phyloP scores from a whole-genome alignment of 1,140 invertebrate species.

The Papilio machaon region DNA sequence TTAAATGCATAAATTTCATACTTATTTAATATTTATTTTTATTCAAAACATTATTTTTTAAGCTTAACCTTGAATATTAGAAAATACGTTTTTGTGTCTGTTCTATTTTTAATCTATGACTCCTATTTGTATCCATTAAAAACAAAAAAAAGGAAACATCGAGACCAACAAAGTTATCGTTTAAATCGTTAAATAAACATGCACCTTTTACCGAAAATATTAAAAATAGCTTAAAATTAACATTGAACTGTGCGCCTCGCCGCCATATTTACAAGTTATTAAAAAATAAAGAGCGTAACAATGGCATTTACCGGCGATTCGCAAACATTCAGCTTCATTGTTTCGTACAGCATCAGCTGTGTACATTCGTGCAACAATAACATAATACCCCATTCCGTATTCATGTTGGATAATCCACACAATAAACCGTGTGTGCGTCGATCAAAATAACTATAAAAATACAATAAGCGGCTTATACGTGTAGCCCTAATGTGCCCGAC shows the following conservation, averaged over 20 bases:
- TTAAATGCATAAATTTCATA: too few species aligned
- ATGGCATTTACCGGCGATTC: constrained; percentile 63
- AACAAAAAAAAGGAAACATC: neutral
- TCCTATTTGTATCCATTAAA: too few species aligned
- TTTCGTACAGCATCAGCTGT: constrained; percentile 71
- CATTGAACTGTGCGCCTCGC: constrained; percentile 25
- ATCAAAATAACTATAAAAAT: constrained; percentile 82
- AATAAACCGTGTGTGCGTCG: constrained; percentile 72
- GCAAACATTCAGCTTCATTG: constrained; percentile 63
- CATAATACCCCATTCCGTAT: constrained; percentile 71
- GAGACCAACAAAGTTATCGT: neutral
- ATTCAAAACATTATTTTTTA: too few species aligned
- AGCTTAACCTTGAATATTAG: too few species aligned
- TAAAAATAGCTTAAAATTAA: constrained; percentile 37
- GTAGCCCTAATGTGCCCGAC: constrained; percentile 67
- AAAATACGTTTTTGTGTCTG: too few species aligned
- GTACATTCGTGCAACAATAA: constrained; percentile 68
- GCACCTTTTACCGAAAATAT: neutral
- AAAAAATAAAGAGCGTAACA: constrained; percentile 60
- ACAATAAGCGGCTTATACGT: constrained; percentile 78
- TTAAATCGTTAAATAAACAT: neutral
- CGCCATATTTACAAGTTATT: constrained; percentile 66
- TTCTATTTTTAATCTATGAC: too few species aligned
- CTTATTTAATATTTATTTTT: too few species aligned
- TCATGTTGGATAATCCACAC: constrained; percentile 77